Conservation (phyloP, 2,113 vertebrate genomes). For the Trichomycterus rosablanca region DNA sequence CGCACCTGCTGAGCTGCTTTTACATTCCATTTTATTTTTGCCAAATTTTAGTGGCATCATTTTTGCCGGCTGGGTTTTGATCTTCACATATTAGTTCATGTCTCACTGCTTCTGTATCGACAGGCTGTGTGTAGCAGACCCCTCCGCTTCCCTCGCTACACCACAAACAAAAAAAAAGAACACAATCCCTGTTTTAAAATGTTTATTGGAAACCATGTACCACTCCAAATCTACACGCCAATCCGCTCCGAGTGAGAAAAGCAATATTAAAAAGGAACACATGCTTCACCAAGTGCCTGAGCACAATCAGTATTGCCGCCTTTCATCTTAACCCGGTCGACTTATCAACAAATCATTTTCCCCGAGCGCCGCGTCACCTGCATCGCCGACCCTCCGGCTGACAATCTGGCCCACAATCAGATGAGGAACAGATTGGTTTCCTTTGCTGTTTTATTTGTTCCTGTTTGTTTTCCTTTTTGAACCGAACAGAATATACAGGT, state of each 20-base stretch:
- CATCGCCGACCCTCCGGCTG: neutral
- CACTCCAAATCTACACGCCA: neutral
- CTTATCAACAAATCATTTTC: slow-evolving; percentile 17
- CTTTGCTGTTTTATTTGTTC: neutral
- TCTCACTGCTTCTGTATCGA: no score
- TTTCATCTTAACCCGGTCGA: slow-evolving; percentile 2
- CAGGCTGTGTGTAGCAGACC: no score
- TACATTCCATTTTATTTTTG: no score
- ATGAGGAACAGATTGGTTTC: slow-evolving; percentile 12
- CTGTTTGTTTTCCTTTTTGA: slow-evolving; percentile 4
- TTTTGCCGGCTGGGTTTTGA: no score
- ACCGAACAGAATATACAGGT: neutral
- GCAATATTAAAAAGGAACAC: slow-evolving; percentile 17
- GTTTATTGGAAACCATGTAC: neutral
- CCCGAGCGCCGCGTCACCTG: slow-evolving; percentile 3
- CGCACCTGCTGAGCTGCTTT: no score
- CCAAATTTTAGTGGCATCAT: no score
- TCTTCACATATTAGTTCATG: no score
- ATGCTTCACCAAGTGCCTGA: neutral
- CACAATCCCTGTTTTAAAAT: neutral
- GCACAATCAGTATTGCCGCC: neutral
- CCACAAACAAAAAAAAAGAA: neutral
- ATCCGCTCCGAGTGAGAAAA: neutral
- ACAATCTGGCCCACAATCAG: slow-evolving; percentile 12
- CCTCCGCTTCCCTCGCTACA: no score